Percentiles rank a stretch among this genome's conserved stretches.
phyloP scores from a whole-genome alignment of 2,113 vertebrate genomes.

The Sinocyclocheilus maitianheensis region DNA sequence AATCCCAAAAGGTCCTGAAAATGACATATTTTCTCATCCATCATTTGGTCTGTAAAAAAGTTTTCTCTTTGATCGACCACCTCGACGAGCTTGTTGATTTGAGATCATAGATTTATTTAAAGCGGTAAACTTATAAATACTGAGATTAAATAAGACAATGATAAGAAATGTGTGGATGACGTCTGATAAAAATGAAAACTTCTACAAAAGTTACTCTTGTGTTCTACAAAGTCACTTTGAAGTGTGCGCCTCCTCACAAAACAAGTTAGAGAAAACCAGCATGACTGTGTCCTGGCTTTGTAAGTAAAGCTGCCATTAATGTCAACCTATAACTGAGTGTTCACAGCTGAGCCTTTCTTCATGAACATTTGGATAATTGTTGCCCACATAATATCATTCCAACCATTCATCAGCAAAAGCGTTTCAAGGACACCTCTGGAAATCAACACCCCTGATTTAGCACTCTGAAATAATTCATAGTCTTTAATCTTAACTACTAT shows the following conservation, averaged over 20 bases:
- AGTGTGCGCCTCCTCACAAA: not conserved
- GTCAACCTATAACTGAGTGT: not conserved
- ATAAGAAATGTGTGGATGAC: not conserved
- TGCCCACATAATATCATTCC: not conserved
- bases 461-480: not conserved
- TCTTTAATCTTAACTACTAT: conserved; percentile 27
- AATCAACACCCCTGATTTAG: conserved; percentile 12
- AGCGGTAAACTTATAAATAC: not conserved
- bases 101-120: conserved; percentile 5
- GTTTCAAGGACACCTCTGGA: not conserved
- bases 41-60: not conserved
- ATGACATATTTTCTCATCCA: conserved; percentile 20
- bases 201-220: not conserved
- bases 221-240: not conserved
- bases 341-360: not conserved
- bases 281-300: not conserved
- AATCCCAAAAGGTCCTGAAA: conserved; percentile 37
- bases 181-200: not conserved
- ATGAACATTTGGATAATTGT: conserved; percentile 11
- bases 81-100: not conserved
- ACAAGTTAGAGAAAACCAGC: not conserved
- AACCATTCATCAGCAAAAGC: conserved; percentile 8
- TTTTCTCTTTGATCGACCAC: not conserved
- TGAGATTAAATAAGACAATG: not conserved
- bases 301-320: conserved; percentile 10